phyloP scores from a whole-genome alignment of 2,113 vertebrate genomes.

The Planiliza haematocheilus region DNA sequence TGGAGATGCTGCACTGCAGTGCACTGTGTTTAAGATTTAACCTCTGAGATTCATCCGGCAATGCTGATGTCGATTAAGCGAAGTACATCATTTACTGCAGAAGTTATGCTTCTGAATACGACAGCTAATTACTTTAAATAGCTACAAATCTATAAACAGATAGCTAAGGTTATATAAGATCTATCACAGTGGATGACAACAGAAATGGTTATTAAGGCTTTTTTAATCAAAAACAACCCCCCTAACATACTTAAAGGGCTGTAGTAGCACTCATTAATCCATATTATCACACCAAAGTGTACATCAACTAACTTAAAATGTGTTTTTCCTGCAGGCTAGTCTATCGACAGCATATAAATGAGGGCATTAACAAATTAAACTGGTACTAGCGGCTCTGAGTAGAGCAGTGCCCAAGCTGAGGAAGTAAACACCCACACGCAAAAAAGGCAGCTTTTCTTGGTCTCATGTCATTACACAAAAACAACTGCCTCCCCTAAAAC shows the following conservation, averaged over 20 bases:
- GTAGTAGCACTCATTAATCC: neutral
- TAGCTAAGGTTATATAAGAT: neutral
- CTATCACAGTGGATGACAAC: neutral
- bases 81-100: neutral
- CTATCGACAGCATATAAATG: conserved; percentile 26
- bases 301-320: neutral
- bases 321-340: conserved; percentile 10
- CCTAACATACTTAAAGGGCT: neutral
- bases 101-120: neutral
- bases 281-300: neutral
- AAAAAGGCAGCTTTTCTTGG: conserved; percentile 59
- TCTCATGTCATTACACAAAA: conserved; percentile 75
- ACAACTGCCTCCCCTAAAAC: conserved; percentile 63
- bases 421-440: conserved; percentile 68
- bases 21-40: neutral
- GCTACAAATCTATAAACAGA: neutral
- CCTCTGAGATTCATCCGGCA: neutral
- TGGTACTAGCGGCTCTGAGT: conserved; percentile 19
- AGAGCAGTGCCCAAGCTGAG: conserved; percentile 34
- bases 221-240: neutral
- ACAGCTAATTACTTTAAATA: neutral
- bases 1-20: conserved; percentile 9
- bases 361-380: conserved; percentile 29
- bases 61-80: neutral
- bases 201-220: neutral